A percentile compares a stretch with the other conserved stretches of the same genome.
Evolutionary conservation across 1,140 invertebrate genomes (phyloP).

Genomic region (Drosophila elegans): DNA sequence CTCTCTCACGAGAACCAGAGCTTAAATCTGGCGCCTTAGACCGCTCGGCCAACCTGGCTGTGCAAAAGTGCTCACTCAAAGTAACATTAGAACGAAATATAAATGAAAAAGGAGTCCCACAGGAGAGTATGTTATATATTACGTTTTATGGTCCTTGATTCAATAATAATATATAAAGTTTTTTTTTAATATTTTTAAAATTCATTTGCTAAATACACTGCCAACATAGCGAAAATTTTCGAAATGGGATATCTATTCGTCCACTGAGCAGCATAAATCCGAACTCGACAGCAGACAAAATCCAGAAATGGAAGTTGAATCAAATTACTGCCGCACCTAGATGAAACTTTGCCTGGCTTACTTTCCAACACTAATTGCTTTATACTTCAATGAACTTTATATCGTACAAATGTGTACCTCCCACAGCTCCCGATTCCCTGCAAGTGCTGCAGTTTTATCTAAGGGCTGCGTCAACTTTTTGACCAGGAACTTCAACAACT

Average conservation of each 20-base stretch:
- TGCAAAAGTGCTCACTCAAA: fast-evolving
- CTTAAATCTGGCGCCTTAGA: slow-evolving; percentile 14
- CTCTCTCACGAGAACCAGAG: slow-evolving; percentile 9
- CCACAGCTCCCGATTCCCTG: not conserved
- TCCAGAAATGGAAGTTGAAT: slow-evolving; percentile 51
- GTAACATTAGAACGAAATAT: too few species aligned
- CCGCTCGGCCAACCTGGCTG: slow-evolving; percentile 9
- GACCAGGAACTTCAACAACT: slow-evolving; percentile 68
- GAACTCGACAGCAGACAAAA: slow-evolving; percentile 25
- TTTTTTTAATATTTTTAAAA: too few species aligned
- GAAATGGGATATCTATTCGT: not conserved
- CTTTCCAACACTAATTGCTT: slow-evolving; percentile 59
- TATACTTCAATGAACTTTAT: slow-evolving; percentile 60
- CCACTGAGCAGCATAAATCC: slow-evolving; percentile 7
- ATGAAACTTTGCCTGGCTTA: slow-evolving; percentile 44
- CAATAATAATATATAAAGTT: too few species aligned
- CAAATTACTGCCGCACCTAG: slow-evolving; percentile 47
- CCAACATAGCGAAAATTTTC: too few species aligned
- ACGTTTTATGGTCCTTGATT: too few species aligned
- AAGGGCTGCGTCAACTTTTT: slow-evolving; percentile 65
- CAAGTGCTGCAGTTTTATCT: slow-evolving; percentile 47
- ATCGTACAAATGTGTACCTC: slow-evolving; percentile 40
- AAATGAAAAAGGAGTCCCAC: not conserved
- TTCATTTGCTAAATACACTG: too few species aligned
- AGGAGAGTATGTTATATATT: not conserved